Evolutionary conservation across 2,113 vertebrate species (phyloP).

Genomic region (Rostratula benghalensis): DNA sequence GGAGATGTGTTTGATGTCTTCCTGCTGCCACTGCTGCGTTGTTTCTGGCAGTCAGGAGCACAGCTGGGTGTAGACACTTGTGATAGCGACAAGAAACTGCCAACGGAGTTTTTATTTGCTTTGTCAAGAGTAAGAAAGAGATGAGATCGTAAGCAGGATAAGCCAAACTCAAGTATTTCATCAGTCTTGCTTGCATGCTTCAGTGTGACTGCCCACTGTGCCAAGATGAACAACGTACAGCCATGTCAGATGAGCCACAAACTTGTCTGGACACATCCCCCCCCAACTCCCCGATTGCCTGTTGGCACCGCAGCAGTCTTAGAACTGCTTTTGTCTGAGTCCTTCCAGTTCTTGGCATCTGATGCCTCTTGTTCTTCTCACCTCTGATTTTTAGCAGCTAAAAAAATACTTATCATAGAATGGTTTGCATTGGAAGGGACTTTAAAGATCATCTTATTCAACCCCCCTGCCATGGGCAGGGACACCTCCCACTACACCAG

Average conservation of each 20-base stretch:
- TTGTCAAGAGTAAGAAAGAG: neutral
- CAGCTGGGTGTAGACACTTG: neutral
- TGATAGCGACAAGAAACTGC: neutral
- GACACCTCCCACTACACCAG: neutral
- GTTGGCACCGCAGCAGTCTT: neutral
- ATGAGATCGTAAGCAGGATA: neutral
- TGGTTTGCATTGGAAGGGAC: neutral
- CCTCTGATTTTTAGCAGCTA: neutral
- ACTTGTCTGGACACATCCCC: neutral
- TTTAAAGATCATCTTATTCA: neutral
- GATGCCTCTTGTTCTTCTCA: neutral
- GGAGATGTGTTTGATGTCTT: neutral
- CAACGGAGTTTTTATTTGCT: neutral
- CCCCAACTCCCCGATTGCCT: too few species aligned
- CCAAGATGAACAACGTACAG: rapidly evolving
- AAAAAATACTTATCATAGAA: neutral
- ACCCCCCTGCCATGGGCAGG: neutral
- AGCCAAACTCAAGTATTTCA: neutral
- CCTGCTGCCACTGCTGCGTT: neutral
- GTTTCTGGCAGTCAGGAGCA: neutral
- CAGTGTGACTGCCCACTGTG: neutral
- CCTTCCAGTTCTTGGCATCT: neutral
- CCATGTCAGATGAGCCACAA: neutral
- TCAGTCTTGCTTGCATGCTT: neutral
- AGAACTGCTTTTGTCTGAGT: rapidly evolving